Evolutionary conservation across 2,797 vertebrate species (phyloP).

Genomic region (Alfaro cultratus): DNA sequence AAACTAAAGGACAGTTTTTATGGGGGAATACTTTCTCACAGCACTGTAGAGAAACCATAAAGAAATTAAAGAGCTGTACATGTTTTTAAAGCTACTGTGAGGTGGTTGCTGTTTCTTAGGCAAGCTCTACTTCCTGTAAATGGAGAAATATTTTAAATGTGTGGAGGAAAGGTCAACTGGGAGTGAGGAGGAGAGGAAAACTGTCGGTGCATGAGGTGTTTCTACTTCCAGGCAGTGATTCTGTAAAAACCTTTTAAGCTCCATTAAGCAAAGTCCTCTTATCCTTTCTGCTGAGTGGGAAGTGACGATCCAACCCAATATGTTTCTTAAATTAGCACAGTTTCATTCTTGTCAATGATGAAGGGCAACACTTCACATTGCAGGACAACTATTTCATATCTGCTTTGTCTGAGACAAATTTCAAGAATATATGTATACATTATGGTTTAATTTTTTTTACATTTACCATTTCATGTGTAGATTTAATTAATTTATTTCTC

Average conservation of each 20-base stretch:
- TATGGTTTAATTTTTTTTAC: not conserved
- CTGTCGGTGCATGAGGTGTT: not conserved
- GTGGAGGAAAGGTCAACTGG: not conserved
- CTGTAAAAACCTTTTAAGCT: constrained; percentile 61
- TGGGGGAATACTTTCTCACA: not conserved
- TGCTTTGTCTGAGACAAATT: not conserved
- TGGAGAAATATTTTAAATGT: not conserved
- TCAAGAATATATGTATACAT: not conserved
- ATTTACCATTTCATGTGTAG: not conserved
- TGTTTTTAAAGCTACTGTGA: not conserved
- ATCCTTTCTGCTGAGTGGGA: constrained; percentile 46
- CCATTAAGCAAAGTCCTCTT: constrained; percentile 53
- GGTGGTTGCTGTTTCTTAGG: constrained; percentile 3
- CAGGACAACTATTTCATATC: not conserved
- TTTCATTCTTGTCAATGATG: constrained; percentile 33
- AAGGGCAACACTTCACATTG: constrained; percentile 16
- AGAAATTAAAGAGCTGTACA: not conserved
- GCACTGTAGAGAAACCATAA: not conserved
- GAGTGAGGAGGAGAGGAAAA: constrained; percentile 1
- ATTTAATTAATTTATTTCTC: not conserved
- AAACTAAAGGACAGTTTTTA: not conserved
- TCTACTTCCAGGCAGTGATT: constrained; percentile 59
- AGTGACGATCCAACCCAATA: constrained; percentile 49
- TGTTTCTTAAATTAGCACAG: constrained; percentile 31
- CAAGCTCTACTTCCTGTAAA: not conserved